Conservation (phyloP, 2,888 invertebrate species). For the Eurytoma californica region DNA sequence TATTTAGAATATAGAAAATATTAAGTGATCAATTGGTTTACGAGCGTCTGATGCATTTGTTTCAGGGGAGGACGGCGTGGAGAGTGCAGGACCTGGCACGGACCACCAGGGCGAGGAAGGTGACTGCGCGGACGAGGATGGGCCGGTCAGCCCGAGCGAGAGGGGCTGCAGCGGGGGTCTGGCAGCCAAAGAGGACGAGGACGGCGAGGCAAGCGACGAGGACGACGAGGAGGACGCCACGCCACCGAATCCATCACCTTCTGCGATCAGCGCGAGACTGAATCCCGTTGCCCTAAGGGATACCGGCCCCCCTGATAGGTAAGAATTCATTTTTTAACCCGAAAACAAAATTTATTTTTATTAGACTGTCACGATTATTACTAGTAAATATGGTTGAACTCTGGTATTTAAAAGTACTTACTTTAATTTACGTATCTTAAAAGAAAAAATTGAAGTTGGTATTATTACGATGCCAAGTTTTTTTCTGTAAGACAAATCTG, state of each 20-base stretch:
- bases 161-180: slow-evolving; percentile 72
- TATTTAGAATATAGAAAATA: background rate
- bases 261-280: slow-evolving; percentile 66
- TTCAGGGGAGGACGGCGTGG: slow-evolving; percentile 78
- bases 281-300: slow-evolving; percentile 71
- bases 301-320: slow-evolving; percentile 64
- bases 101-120: slow-evolving; percentile 78
- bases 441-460: too few relatives aligned
- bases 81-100: slow-evolving; percentile 72
- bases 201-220: slow-evolving; percentile 74
- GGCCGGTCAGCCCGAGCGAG: slow-evolving; percentile 76
- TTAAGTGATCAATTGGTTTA: too few relatives aligned
- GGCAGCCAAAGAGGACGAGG: slow-evolving; percentile 75
- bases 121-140: slow-evolving; percentile 78
- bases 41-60: slow-evolving; percentile 58
- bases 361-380: background rate
- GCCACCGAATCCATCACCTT: slow-evolving; percentile 67
- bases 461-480: too few relatives aligned
- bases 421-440: too few relatives aligned
- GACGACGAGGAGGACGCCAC: slow-evolving; percentile 71
- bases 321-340: slow-evolving; percentile 7
- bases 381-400: too few relatives aligned
- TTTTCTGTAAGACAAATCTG: too few relatives aligned
- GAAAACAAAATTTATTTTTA: background rate
- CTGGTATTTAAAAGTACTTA: too few relatives aligned